A percentile compares a stretch with the other conserved stretches of the same genome.
phyloP scores from a whole-genome alignment of 2,113 vertebrate species.

The Todiramphus saurophagus region DNA sequence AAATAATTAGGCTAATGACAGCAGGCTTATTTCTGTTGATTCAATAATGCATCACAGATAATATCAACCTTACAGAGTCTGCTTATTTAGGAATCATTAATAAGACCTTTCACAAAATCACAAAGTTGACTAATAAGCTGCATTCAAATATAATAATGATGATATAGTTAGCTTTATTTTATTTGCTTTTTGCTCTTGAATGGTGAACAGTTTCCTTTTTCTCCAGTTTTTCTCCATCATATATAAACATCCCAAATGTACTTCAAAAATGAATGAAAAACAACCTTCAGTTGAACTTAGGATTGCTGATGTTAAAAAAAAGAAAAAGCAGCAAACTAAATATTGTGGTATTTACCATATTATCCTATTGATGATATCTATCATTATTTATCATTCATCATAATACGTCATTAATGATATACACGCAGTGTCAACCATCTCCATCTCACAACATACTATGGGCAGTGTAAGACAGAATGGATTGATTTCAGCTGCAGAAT shows the following conservation, averaged over 20 bases:
- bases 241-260: neutral
- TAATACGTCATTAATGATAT: neutral
- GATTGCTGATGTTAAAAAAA: neutral
- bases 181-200: neutral
- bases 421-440: neutral
- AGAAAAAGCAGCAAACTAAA: neutral
- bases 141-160: neutral
- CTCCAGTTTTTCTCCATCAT: neutral
- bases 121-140: neutral
- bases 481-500: neutral
- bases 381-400: neutral
- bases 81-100: neutral
- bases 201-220: neutral
- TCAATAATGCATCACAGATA: constrained; percentile 7
- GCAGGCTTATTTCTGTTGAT: constrained; percentile 36
- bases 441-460: neutral
- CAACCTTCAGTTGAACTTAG: neutral
- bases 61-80: neutral
- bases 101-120: neutral
- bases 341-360: neutral
- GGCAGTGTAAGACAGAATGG: neutral
- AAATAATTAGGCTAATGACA: constrained; percentile 47
- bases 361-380: neutral
- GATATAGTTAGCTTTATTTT: neutral
- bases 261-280: neutral